A percentile compares a stretch with the other conserved stretches of the same genome.
Evolutionary conservation across 2,888 invertebrate genomes (phyloP).

Genomic region (Protodeltote pygarga): DNA sequence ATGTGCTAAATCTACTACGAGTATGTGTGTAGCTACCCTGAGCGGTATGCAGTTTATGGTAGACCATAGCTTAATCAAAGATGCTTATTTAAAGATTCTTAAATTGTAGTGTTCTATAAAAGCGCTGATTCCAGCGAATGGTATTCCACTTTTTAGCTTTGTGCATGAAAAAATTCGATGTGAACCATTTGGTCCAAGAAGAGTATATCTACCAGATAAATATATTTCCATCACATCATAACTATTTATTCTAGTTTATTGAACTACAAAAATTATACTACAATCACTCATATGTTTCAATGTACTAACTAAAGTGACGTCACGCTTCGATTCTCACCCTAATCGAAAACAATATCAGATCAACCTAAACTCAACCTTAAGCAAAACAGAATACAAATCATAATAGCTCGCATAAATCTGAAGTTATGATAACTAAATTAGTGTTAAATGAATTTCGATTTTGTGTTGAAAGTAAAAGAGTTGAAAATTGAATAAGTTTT

Average conservation of each 20-base stretch:
- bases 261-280: constrained; percentile 61
- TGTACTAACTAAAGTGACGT: constrained; percentile 67
- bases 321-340: constrained; percentile 71
- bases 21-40: too few species aligned
- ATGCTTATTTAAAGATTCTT: too few species aligned
- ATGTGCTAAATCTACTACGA: too few species aligned
- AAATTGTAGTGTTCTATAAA: too few species aligned
- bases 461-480: fast-evolving
- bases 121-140: too few species aligned
- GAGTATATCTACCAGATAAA: too few species aligned
- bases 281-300: constrained; percentile 66
- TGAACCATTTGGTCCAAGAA: too few species aligned
- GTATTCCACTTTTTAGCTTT: too few species aligned
- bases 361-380: constrained; percentile 22
- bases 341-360: constrained; percentile 41
- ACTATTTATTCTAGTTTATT: constrained; percentile 52
- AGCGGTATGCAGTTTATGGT: too few species aligned
- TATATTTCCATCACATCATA: constrained; percentile 34
- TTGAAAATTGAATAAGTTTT: neutral
- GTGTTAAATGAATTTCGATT: constrained; percentile 7
- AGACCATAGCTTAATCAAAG: too few species aligned
- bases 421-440: constrained; percentile 14
- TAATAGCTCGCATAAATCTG: constrained; percentile 1
- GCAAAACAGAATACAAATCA: neutral
- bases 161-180: too few species aligned